A percentile compares a stretch with the other conserved stretches of the same genome.
Evolutionary conservation across 2,888 invertebrate genomes (phyloP).

Genomic region (Stenoptilia bipunctidactyla): DNA sequence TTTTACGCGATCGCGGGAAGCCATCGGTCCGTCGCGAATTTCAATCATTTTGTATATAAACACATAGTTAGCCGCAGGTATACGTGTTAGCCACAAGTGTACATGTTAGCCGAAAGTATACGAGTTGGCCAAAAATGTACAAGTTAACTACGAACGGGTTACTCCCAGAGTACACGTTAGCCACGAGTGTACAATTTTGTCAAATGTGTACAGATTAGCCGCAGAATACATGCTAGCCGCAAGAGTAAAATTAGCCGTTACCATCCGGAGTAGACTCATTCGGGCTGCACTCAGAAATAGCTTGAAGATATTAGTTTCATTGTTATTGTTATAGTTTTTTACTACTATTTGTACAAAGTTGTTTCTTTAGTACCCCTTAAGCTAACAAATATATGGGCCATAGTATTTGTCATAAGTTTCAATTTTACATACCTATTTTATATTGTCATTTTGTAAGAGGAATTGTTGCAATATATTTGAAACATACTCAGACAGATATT

Average conservation of each 20-base stretch:
- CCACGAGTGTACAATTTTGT: too few relatives aligned
- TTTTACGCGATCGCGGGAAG: conserved; percentile 65
- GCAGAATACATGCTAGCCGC: too few relatives aligned
- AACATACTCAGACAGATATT: background rate
- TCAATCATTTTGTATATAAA: conserved; percentile 47
- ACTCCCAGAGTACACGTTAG: too few relatives aligned
- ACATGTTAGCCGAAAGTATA: conserved; percentile 68
- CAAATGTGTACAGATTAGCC: too few relatives aligned
- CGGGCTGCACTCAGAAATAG: conserved; percentile 60
- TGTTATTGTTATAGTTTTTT: conserved; percentile 57
- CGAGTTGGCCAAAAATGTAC: conserved; percentile 16
- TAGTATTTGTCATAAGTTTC: background rate
- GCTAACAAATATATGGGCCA: background rate
- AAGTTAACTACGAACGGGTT: too few relatives aligned
- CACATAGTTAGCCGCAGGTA: conserved; percentile 68
- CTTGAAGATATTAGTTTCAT: conserved; percentile 59
- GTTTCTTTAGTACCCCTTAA: conserved; percentile 46
- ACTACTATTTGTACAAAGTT: conserved; percentile 15
- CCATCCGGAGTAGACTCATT: conserved; percentile 68
- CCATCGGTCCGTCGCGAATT: conserved; percentile 67
- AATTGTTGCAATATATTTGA: background rate
- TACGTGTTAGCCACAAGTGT: conserved; percentile 62
- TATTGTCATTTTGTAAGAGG: too few relatives aligned
- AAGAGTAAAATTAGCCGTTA: conserved; percentile 35
- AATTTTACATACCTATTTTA: too few relatives aligned